Evolutionary conservation across 2,113 vertebrate species (phyloP).

Genomic region (Nannospalax galili): DNA sequence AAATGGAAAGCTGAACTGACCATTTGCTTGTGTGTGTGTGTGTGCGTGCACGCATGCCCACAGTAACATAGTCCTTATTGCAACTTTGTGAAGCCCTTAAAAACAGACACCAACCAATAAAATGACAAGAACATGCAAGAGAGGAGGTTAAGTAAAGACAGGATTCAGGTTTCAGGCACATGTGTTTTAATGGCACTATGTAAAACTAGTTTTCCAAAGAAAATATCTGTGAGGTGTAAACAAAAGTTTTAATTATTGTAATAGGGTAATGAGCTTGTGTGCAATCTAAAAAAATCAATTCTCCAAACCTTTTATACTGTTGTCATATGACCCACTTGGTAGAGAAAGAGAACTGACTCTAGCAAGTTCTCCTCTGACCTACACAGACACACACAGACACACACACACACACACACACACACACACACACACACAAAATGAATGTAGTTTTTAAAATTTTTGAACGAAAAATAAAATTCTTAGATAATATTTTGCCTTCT

Average conservation of each 20-base stretch:
- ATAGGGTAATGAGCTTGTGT: neutral
- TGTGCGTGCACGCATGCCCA: neutral
- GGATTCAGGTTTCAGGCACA: neutral
- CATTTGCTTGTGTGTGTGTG: neutral
- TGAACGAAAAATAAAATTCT: neutral
- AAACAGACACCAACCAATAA: neutral
- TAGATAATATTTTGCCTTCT: neutral
- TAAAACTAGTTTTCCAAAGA: conserved; percentile 21
- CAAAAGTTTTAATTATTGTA: neutral
- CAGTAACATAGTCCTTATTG: neutral
- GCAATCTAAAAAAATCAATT: neutral
- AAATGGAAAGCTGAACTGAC: neutral
- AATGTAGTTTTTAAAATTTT: neutral
- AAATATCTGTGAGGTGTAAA: neutral
- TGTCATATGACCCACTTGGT: neutral
- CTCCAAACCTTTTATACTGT: neutral
- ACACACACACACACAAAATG: neutral
- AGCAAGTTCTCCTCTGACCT: neutral
- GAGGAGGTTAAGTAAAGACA: neutral
- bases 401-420: neutral
- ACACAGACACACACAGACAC: neutral
- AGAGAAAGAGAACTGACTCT: neutral
- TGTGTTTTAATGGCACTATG: neutral
- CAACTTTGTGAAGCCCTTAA: neutral
- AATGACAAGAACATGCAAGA: neutral